Conservation (phyloP, 2,888 invertebrate species). For the Apotomis turbidana region DNA sequence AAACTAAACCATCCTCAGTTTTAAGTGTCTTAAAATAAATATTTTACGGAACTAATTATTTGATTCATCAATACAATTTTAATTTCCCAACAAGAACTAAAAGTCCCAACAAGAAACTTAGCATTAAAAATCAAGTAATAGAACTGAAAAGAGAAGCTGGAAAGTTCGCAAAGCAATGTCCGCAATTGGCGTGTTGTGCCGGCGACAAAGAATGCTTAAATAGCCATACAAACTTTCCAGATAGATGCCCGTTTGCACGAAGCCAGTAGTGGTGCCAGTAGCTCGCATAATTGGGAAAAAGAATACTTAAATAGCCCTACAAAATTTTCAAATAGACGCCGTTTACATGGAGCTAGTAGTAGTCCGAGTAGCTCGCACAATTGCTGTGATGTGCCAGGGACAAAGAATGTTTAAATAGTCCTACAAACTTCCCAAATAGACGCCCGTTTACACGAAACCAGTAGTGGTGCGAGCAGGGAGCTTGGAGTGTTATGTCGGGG, state of each 20-base stretch:
- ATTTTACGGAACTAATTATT: not conserved
- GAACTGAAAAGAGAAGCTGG: constrained; percentile 6
- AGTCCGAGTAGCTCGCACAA: not conserved
- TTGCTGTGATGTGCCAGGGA: not conserved
- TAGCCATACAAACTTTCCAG: constrained; percentile 42
- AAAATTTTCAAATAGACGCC: constrained; percentile 31
- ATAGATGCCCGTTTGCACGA: not conserved
- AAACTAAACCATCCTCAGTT: too few relatives aligned
- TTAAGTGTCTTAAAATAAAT: not conserved
- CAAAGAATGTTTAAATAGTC: too few relatives aligned
- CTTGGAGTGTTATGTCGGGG: too few relatives aligned
- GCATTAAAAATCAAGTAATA: not conserved
- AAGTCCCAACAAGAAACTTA: not conserved
- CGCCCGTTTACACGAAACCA: not conserved
- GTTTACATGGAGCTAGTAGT: constrained; percentile 8
- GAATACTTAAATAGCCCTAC: constrained; percentile 45
- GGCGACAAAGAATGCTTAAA: constrained; percentile 44
- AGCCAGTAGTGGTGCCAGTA: constrained; percentile 8
- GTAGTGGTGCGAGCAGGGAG: constrained; percentile 15
- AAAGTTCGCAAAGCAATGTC: constrained; percentile 16
- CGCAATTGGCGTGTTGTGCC: constrained; percentile 34
- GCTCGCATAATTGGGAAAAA: constrained; percentile 4
- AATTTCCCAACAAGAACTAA: not conserved
- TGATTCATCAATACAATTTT: too few relatives aligned
- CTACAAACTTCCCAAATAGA: too few relatives aligned